Evolutionary conservation across 2,888 invertebrate genomes (phyloP), one percentile per base, ranked within the genome.

Genomic region (Lasioglossum malachurum): DNA sequence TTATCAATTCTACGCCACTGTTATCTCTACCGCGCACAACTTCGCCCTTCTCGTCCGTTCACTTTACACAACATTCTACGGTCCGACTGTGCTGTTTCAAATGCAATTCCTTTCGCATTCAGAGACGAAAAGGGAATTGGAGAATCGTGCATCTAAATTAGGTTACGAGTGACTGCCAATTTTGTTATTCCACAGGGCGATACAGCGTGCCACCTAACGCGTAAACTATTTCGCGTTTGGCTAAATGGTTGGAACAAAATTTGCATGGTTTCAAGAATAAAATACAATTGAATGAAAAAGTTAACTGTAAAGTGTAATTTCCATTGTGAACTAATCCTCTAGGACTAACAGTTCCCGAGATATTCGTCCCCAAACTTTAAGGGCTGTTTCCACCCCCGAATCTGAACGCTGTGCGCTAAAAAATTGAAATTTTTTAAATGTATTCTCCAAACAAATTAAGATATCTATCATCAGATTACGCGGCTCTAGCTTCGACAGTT

Each of bases 1-100:
- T 23, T 81, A 76, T 78, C 80, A 84, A 80, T 80, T 38, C 67
- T 2, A 16, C 46, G 31, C n/a, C 44, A 10, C 7, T 35, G 53
- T 77, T 82, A 74, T 73, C 83, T 35, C 38, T 16, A 16, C 64
- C 27, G 64, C 31, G 35, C 35, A 41, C 57, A 31, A 8, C 57
- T 31, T 49, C 60, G 16, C 14, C 7, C 41, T n/a, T 72, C 19
- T n/a, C 38, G 41, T 16, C 41, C 49, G 57, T 82, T 38, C n/a
- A 44, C 53, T 82, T 46, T 27, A 35, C 67, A 80, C 67, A 53
- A 35, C 41, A 2, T 57, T 23, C 71, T 3, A 31, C 38, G 67
- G 10, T 23, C 19, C 38, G 10, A 0, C 23, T 10, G n/a, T 12
- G 41, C 44, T 2, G n/a, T 5, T 44, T n/a, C 12, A 44, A 72